Evolutionary conservation across 2,888 invertebrate genomes (phyloP), one percentile per base, ranked within the genome.

Genomic region (Diarsia brunnea): DNA sequence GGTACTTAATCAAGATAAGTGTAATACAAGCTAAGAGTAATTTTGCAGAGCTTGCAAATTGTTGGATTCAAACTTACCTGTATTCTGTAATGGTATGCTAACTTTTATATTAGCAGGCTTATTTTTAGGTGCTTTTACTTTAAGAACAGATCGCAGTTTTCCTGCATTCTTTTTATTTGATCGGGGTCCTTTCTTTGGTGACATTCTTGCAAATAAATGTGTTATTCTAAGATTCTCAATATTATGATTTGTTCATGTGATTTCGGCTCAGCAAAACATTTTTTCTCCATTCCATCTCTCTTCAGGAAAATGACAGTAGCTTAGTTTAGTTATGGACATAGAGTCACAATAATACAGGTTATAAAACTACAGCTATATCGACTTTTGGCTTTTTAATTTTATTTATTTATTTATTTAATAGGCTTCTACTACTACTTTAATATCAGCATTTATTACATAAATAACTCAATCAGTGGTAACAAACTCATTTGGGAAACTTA

Each of bases 71-170:
- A 78, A 65, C 87, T 81, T 87, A 85, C 87, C 82, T 71, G 80
- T 31, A 73, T 47, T 11, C n/a, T 43, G 49, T 24, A 61, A 11
- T n/a, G 89, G 87, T 68, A 90, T 84, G 83, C 88, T 90, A 10
- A 90, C 60, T 85, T 88, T 91, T 45, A 90, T 66, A 24, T 87
- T 78, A 11, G 85, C 72, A 64, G 90, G 90, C 49, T 72, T 89
- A 75, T 89, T 92, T 53, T 81, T 58, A 71, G 86, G 85, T 0
- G 86, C 74, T 74, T 90, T 92, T 53, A 49, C 69, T 68, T 87
- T 85, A n/a, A 78, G 85, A 43, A 68, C 43, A 27, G 67, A 73
- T 49, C 72, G 76, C 14, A 10, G 12, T 51, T 71, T 85, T n/a
- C 73, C 69, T 10, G 58, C 47, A 51, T 2, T 71, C 14, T 82